Percentiles rank a stretch among this genome's conserved stretches.
Conservation (phyloP, 2,888 invertebrate species). For the Drosophila seclusa region DNA sequence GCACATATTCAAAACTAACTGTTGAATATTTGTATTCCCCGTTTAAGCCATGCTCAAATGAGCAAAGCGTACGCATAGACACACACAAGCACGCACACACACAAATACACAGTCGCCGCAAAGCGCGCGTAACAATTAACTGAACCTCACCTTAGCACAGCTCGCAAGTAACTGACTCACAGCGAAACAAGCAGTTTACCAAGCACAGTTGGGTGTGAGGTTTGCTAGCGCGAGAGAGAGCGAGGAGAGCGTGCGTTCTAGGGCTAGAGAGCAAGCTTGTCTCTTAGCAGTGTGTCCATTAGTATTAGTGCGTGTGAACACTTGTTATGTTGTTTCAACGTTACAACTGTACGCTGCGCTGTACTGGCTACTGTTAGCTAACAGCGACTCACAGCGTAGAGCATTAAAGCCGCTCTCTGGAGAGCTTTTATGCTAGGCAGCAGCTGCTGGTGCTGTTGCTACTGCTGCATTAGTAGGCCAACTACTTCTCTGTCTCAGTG, state of each 20-base stretch:
- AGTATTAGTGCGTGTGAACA: slow-evolving; percentile 22
- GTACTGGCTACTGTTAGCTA: slow-evolving; percentile 41
- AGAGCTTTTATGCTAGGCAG: slow-evolving; percentile 28
- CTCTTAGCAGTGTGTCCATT: slow-evolving; percentile 31
- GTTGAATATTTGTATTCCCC: slow-evolving; percentile 68
- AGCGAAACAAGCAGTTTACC: slow-evolving; percentile 41
- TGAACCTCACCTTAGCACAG: slow-evolving; percentile 74
- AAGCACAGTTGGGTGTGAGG: slow-evolving; percentile 50
- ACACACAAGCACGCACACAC: slow-evolving; percentile 25
- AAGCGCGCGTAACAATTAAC: slow-evolving; percentile 31
- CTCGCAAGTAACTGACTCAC: slow-evolving; percentile 71
- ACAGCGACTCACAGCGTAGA: slow-evolving; percentile 32
- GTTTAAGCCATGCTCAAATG: slow-evolving; percentile 73
- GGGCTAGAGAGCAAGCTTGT: slow-evolving; percentile 59
- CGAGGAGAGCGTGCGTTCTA: slow-evolving; percentile 39
- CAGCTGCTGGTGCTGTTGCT: slow-evolving; percentile 31
- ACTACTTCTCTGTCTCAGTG: slow-evolving; percentile 56
- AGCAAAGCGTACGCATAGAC: slow-evolving; percentile 48
- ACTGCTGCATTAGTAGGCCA: slow-evolving; percentile 75
- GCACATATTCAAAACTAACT: slow-evolving; percentile 52
- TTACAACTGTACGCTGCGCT: slow-evolving; percentile 55
- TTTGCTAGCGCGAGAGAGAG: slow-evolving; percentile 20
- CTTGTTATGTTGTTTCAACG: slow-evolving; percentile 26
- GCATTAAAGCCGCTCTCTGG: slow-evolving; percentile 42
- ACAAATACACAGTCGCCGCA: slow-evolving; percentile 27